Conservation (phyloP, 2,888 invertebrate species). For the Diloba caeruleocephala region DNA sequence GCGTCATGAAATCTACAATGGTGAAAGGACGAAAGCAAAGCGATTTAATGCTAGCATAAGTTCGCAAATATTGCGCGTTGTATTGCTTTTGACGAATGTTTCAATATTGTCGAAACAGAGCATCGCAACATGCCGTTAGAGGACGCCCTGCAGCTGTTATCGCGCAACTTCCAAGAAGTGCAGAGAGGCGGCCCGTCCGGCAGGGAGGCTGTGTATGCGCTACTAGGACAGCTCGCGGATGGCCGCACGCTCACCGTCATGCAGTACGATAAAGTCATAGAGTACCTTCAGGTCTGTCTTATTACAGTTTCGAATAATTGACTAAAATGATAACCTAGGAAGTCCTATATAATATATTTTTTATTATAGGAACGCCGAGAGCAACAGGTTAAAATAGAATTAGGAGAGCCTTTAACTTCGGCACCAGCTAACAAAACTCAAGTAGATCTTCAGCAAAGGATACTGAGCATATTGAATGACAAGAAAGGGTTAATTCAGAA, state of each 20-base stretch:
- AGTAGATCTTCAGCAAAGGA: constrained; percentile 93
- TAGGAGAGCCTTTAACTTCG: constrained; percentile 90
- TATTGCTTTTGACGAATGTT: not conserved
- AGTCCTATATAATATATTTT: constrained; percentile 4
- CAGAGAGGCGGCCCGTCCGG: constrained; percentile 85
- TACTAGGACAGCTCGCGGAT: constrained; percentile 94
- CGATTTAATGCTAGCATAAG: no score
- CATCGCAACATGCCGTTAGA: constrained; percentile 99
- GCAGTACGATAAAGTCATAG: constrained; percentile 94
- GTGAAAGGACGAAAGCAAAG: no score
- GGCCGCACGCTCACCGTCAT: constrained; percentile 93
- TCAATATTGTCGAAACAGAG: constrained; percentile 85
- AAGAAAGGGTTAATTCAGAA: constrained; percentile 78
- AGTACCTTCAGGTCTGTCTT: constrained; percentile 77
- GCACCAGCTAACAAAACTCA: constrained; percentile 87
- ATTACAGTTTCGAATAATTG: not conserved
- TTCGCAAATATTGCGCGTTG: not conserved
- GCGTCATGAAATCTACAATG: no score
- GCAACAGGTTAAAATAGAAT: constrained; percentile 92
- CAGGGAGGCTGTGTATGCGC: constrained; percentile 91
- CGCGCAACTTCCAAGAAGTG: constrained; percentile 91
- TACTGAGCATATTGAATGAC: constrained; percentile 93
- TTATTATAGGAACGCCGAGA: constrained; percentile 91
- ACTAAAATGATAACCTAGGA: no score
- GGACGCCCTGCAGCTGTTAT: constrained; percentile 94